phyloP scores from a whole-genome alignment of 2,797 vertebrate species.

The Hafferia zeledoni region DNA sequence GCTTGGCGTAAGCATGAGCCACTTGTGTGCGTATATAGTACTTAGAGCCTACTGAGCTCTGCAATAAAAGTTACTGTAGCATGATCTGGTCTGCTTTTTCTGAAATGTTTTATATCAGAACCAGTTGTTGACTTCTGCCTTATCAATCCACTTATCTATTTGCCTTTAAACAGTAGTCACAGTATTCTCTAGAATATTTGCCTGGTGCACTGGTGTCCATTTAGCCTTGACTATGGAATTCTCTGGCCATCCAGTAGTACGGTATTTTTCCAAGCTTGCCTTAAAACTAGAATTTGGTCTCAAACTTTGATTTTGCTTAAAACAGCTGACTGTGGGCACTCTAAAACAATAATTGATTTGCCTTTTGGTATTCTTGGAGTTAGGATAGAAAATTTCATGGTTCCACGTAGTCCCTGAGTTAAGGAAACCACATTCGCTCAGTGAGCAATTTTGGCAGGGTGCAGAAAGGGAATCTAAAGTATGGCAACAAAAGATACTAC shows the following conservation, averaged over 20 bases:
- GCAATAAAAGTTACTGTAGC: conserved; percentile 16
- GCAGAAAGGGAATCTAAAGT: neutral
- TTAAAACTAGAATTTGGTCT: neutral
- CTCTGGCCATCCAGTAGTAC: neutral
- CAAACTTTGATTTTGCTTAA: neutral
- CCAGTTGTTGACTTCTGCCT: neutral
- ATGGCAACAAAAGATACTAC: neutral
- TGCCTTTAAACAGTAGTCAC: neutral
- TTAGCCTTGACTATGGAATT: neutral
- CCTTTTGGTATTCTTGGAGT: neutral
- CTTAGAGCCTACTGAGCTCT: neutral
- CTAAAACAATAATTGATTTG: neutral
- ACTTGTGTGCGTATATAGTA: neutral
- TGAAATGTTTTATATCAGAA: neutral
- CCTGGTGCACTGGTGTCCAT: neutral
- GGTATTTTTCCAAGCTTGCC: neutral
- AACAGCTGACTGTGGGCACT: neutral
- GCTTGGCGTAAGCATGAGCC: neutral
- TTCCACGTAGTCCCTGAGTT: neutral
- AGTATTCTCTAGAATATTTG: neutral
- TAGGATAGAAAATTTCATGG: neutral
- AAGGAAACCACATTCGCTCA: neutral
- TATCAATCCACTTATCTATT: conserved; percentile 27
- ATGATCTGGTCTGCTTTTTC: neutral
- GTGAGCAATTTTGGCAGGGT: neutral